A percentile compares a stretch with the other conserved stretches of the same genome.
Evolutionary conservation across 2,797 vertebrate species (phyloP).

Genomic region (Pterois miles): DNA sequence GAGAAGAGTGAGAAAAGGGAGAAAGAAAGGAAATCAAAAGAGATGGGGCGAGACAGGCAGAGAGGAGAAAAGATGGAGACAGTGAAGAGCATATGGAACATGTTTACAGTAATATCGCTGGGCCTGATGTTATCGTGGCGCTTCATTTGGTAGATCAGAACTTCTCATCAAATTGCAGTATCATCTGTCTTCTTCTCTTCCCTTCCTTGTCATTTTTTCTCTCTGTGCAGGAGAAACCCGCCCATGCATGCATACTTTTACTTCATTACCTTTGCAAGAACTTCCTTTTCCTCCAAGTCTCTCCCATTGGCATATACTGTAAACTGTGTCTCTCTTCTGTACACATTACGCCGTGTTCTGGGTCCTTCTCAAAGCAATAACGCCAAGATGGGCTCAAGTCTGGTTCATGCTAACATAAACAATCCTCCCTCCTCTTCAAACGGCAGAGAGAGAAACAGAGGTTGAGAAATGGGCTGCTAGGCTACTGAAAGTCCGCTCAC

Average conservation of each 20-base stretch:
- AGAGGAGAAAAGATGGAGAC: constrained; percentile 28
- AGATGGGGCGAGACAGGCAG: constrained; percentile 45
- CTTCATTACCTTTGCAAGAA: constrained; percentile 22
- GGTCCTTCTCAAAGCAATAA: constrained; percentile 60
- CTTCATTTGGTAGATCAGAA: constrained; percentile 61
- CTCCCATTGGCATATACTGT: constrained; percentile 8
- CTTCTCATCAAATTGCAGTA: constrained; percentile 39
- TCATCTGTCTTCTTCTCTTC: constrained; percentile 6
- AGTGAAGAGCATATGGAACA: constrained; percentile 72
- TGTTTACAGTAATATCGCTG: constrained; percentile 69
- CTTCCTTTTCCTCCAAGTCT: constrained; percentile 2
- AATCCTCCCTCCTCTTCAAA: constrained; percentile 56
- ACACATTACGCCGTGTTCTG: constrained; percentile 38
- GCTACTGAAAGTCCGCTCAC: constrained; percentile 44
- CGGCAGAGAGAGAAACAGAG: constrained; percentile 21
- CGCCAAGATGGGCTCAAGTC: constrained; percentile 50
- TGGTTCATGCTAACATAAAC: constrained; percentile 70
- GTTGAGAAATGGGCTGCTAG: constrained; percentile 49
- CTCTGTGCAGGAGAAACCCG: background rate
- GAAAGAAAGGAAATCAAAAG: constrained; percentile 49
- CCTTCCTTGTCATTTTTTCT: background rate
- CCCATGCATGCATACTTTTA: background rate
- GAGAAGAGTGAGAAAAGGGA: constrained; percentile 7
- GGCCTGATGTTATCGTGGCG: constrained; percentile 65
- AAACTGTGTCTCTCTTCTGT: constrained; percentile 36